Percentiles rank a stretch among this genome's conserved stretches.
These are phyloP conservation scores for Unio pictorum DNA, from an alignment of 2,888 invertebrate genomes.

Conservation along the genomic window DNA sequence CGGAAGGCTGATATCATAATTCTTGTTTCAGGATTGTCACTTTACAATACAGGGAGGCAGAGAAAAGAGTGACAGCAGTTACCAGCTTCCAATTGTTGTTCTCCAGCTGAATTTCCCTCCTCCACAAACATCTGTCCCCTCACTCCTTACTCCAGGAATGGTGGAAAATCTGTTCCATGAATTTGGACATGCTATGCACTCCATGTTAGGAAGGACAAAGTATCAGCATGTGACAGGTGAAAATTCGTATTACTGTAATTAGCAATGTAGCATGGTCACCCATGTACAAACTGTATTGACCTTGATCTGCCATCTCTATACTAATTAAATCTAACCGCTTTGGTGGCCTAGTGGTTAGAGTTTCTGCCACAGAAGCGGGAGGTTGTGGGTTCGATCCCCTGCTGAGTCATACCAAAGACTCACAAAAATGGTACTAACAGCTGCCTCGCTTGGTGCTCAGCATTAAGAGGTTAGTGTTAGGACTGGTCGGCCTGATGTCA, in stretches of 20 bases:
- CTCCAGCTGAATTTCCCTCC: slow-evolving; percentile 90
- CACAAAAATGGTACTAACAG: no score
- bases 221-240: slow-evolving; percentile 93
- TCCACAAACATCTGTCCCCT: slow-evolving; percentile 81
- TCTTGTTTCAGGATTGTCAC: slow-evolving; percentile 85
- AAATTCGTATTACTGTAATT: not conserved
- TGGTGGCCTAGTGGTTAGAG: no score
- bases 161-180: slow-evolving; percentile 99
- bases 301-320: no score
- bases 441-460: no score
- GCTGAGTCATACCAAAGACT: no score
- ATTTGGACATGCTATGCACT: slow-evolving; percentile 99
- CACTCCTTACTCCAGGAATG: slow-evolving; percentile 85
- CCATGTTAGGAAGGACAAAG: slow-evolving; percentile 94
- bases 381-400: no score
- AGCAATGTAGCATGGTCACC: no score
- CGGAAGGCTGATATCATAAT: not conserved
- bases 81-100: slow-evolving; percentile 92
- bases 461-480: no score
- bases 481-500: no score
- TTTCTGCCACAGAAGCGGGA: no score
- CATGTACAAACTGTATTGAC: no score
- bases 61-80: slow-evolving; percentile 82
- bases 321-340: no score
- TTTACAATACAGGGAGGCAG: slow-evolving; percentile 98